A percentile compares a stretch with the other conserved stretches of the same genome.
These are phyloP conservation scores for Macaca fascicularis DNA, from an alignment of 2,113 vertebrate genomes.

Conservation along the genomic window T2T-MFA8v1.1 NC_088376.1:38194001-38194500, in stretches of 20 bases:
- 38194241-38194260: not conserved
- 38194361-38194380: not conserved
- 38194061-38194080: not conserved
- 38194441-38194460: not conserved
- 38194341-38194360: not conserved
- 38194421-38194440: not conserved
- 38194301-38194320: not conserved
- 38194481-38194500: not conserved
- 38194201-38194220: not conserved
- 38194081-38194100: not conserved
- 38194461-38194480: not conserved
- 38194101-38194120: not conserved
- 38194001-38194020: not conserved
- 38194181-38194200: not conserved
- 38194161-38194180: not conserved
- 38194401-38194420: not conserved
- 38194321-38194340: not conserved
- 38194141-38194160: not conserved
- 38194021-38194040: not conserved
- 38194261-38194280: not conserved
- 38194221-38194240: not conserved
- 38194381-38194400: not conserved
- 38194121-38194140: not conserved
- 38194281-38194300: not conserved
- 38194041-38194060: not conserved